phyloP scores from a whole-genome alignment of 2,113 vertebrate genomes.

The Barbus barbus region DNA sequence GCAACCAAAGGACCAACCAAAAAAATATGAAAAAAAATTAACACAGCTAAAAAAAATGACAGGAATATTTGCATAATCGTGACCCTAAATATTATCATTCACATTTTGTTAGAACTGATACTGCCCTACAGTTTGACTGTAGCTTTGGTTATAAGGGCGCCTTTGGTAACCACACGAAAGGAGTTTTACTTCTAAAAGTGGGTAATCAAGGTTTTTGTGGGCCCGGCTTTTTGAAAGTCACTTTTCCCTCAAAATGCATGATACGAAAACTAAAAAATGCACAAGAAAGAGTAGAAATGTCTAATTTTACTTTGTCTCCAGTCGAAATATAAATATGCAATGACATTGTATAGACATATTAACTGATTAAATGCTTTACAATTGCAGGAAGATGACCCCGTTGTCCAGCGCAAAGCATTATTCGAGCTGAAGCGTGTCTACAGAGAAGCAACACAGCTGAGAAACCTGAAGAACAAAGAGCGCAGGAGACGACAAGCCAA shows the following conservation, averaged over 20 bases:
- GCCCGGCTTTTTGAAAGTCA: too few relatives aligned
- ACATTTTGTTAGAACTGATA: neutral
- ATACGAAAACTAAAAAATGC: neutral
- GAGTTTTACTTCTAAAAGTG: neutral
- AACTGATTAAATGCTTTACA: neutral
- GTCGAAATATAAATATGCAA: too few relatives aligned
- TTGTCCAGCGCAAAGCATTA: constrained; percentile 48
- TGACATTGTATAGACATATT: too few relatives aligned
- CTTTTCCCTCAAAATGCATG: neutral
- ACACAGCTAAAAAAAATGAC: neutral
- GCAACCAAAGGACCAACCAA: neutral
- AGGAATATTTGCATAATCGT: neutral
- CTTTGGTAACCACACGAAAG: constrained; percentile 17
- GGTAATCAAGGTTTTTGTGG: neutral
- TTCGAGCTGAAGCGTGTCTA: constrained; percentile 45
- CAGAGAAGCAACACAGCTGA: constrained; percentile 26
- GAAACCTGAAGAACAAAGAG: constrained; percentile 7
- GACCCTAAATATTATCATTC: neutral
- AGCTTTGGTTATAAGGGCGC: neutral
- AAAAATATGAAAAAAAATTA: neutral
- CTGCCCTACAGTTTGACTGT: neutral
- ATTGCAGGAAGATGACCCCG: constrained; percentile 44
- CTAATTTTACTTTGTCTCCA: neutral
- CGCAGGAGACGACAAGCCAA: constrained; percentile 45
- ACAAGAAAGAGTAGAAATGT: neutral